Conservation (phyloP, 2,797 vertebrate species). For the Crypturellus tataupa region DNA sequence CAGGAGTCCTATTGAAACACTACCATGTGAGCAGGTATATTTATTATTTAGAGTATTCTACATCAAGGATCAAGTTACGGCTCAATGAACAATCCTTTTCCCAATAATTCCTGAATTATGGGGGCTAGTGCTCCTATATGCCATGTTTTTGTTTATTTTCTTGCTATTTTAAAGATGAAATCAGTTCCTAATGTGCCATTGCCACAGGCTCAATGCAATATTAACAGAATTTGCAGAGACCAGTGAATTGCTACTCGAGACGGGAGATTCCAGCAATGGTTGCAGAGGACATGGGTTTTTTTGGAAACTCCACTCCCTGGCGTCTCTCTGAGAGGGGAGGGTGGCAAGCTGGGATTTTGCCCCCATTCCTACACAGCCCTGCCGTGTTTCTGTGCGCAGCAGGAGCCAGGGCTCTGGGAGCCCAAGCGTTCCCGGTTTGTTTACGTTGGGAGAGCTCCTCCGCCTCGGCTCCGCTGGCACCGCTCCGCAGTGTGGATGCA, state of each 20-base stretch:
- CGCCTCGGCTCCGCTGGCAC: slow-evolving; percentile 67
- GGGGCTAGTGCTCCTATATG: not conserved
- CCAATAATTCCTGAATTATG: not conserved
- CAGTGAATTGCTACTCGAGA: not conserved
- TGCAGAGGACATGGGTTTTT: not conserved
- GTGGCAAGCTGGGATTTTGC: not conserved
- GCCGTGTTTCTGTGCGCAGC: not conserved
- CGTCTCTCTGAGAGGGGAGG: not conserved
- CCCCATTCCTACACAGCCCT: not conserved
- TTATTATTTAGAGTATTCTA: not conserved
- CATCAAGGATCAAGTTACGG: not conserved
- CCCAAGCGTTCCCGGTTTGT: slow-evolving; percentile 63
- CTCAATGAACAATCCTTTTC: not conserved
- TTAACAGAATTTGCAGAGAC: not conserved
- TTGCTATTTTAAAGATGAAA: not conserved
- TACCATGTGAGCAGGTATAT: accelerated
- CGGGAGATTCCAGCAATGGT: accelerated
- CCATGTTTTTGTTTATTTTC: not conserved
- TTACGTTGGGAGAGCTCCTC: slow-evolving; percentile 67
- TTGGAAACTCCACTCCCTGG: not conserved
- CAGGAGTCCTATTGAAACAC: not conserved
- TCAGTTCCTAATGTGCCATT: not conserved
- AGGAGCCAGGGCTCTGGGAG: not conserved
- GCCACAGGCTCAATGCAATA: not conserved
- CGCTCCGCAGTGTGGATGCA: slow-evolving; percentile 60